Base-by-base conservation (phyloP, 2,888 invertebrate genomes). In the Epirrhoe alternata region DNA sequence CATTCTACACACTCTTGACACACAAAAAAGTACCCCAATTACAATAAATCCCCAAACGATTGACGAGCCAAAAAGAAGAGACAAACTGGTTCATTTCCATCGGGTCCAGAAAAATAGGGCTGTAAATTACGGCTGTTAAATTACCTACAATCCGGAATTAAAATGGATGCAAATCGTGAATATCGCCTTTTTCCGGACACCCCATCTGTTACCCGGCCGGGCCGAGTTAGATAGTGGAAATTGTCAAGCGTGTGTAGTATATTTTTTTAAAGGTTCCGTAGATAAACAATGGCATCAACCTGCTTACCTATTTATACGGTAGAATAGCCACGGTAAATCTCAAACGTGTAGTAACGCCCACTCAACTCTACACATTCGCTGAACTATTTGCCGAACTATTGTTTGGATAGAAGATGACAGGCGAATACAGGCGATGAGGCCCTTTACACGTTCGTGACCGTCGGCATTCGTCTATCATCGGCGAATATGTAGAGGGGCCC, bases 91-190 rank as follows among this genome's bases (percentile, higher is more conserved):
- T 67, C 67, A 71, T 71, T 67, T 70, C 68, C 66, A 52, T 61
- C 61, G 47, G 54, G 61, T 61, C 51, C 67, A 61, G 65, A 65
- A 68, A 71, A 74, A 74, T 70, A 71, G 66, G 66, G 12, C 53
- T 53, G 69, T 75, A 73, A 73, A 73, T 74, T 68, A 74, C 71
- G 53, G 53, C 64, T 59, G 70, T 69, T 72, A 70, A 75, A 73
- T 71, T 71, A n/a, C n/a, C n/a, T n/a, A 70, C 72, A 71, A 69
- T 68, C 61, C 68, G 53, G 71, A 69, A 69, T 73, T 73, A 74
- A 72, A 72, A 73, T 54, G 65, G 65, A 72, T 72, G 73, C 73
- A 72, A 74, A 72, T 69, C 71, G 68, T 16, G 65, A 42, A 60
- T 63, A 67, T 52, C 56, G 56, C 63, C 55, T 60, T 68, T 69